These are phyloP conservation scores for Megalops atlanticus DNA, from an alignment of 2,113 vertebrate genomes.

Conservation along the genomic window DNA sequence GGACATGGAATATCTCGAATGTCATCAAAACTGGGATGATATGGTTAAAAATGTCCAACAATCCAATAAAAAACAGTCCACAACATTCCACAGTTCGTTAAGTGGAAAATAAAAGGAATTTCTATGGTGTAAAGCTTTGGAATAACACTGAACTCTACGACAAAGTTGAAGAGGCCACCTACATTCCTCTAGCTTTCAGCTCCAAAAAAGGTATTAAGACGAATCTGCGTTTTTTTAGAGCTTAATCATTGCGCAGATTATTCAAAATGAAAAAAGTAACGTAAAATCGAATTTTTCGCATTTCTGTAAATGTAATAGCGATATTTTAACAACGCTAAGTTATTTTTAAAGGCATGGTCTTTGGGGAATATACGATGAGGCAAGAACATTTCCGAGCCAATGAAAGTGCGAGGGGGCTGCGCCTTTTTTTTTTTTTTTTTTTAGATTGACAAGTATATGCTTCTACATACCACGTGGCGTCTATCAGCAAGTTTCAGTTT, in stretches of 20 bases:
- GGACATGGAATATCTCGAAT: background rate
- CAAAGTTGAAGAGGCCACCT: no score
- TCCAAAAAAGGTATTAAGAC: background rate
- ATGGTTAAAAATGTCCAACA: no score
- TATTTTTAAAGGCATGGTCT: background rate
- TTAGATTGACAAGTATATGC: background rate
- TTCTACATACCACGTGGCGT: background rate
- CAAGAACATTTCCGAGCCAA: background rate
- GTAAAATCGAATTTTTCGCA: background rate
- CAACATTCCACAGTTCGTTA: no score
- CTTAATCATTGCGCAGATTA: background rate
- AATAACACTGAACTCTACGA: no score
- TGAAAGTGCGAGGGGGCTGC: background rate
- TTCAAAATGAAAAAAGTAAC: background rate
- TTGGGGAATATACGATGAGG: background rate
- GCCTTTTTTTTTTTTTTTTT: background rate
- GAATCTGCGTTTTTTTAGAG: background rate
- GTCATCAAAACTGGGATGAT: no score
- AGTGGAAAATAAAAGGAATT: no score
- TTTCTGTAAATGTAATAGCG: background rate
- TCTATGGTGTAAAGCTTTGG: no score
- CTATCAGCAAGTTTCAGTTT: background rate
- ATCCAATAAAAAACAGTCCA: no score
- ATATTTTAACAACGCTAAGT: background rate
- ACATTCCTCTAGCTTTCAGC: background rate